phyloP scores from a whole-genome alignment of 2,113 vertebrate species.

The Porphyrio hochstetteri region DNA sequence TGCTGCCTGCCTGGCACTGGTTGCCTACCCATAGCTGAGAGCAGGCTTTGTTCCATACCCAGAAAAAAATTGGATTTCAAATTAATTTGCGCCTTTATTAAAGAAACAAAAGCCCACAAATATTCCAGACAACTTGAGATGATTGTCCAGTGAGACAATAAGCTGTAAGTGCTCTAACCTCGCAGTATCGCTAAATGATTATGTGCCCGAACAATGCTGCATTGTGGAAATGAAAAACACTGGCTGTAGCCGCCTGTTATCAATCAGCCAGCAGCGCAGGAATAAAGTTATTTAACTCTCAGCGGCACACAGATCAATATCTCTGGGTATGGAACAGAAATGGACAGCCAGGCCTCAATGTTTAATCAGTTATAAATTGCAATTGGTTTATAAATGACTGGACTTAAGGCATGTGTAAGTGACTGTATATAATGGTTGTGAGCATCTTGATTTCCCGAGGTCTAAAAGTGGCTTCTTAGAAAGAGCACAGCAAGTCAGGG shows the following conservation, averaged over 20 bases:
- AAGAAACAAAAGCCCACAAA: neutral
- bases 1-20: neutral
- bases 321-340: neutral
- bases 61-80: neutral
- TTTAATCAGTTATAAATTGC: conserved; percentile 13
- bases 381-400: neutral
- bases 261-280: conserved; percentile 19
- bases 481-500: neutral
- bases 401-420: neutral
- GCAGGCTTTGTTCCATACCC: neutral
- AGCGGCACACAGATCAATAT: neutral
- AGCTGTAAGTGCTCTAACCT: conserved; percentile 58
- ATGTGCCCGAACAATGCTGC: conserved; percentile 59
- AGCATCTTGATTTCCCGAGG: neutral
- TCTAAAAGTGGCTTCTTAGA: neutral
- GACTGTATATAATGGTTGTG: neutral
- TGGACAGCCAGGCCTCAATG: neutral
- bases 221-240: conserved; percentile 56
- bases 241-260: conserved; percentile 26
- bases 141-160: conserved; percentile 56
- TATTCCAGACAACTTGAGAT: conserved; percentile 6
- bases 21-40: neutral
- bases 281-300: conserved; percentile 1
- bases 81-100: neutral
- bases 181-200: conserved; percentile 27